Evolutionary conservation across 1,140 invertebrate species (phyloP), one percentile per base, ranked within the genome.

Genomic region (Adelges cooleyi): DNA sequence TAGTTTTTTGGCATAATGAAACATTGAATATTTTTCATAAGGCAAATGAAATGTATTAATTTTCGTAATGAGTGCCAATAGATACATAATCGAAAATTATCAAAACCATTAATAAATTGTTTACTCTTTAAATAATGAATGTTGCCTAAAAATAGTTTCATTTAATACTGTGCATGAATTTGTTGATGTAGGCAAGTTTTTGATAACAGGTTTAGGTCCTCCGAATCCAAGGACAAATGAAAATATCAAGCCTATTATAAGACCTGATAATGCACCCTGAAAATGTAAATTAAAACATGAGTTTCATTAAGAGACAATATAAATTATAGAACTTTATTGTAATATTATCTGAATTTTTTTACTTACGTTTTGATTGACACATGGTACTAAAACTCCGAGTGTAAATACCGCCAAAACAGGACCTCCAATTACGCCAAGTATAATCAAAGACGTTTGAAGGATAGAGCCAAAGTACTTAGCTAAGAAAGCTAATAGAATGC

Each of bases 151-250:
- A 3, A 62, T 6, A 46, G 23, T 48, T 62, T 44, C 2, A 62
- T 62, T 62, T 15, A 62, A n/a, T 11, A 20, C n/a, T 33, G 54
- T 6, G 29, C 69, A 70, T 42, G 33, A 44, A 53, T 65, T 29
- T 29, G 49, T 66, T 40, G 11, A 23, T 2, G 65, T 62, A 10
- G 68, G 65, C 27, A 70, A 62, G 18, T 49, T 49, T 48, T 44
- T 70, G 3, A 78, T 68, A 1, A 76, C 71, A 1, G 88, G 87
- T 68, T 85, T 84, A 0, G 89, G 86, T 36, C 82, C 80, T 0
- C 90, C 90, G 73, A 95, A 91, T 51, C 87, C 90, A 66, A 92
- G 86, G 87, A 87, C 92, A 15, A 91, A 79, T 13, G 84, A 83
- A 62, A 92, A 74, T 0, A 76, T 73, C 49, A 95, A 74, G 8